These are phyloP conservation scores for Dendropsophus ebraccatus DNA, from an alignment of 2,113 vertebrate genomes.

Conservation along the genomic window DNA sequence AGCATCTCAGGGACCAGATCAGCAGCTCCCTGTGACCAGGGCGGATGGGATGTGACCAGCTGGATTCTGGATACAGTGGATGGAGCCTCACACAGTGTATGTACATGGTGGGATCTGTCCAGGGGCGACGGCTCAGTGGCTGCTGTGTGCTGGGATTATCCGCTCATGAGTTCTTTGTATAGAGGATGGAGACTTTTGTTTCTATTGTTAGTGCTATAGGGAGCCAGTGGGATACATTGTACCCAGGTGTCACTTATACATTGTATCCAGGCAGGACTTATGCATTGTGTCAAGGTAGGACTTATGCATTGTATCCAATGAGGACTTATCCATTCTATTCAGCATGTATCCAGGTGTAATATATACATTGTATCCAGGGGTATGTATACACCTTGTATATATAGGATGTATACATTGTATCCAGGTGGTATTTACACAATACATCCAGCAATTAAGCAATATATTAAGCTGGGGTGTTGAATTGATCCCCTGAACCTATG, in stretches of 20 bases:
- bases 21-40: constrained; percentile 35
- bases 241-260: constrained; percentile 9
- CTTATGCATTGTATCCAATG: background rate
- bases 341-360: background rate
- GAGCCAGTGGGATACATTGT: constrained; percentile 8
- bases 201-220: background rate
- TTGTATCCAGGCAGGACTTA: background rate
- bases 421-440: background rate
- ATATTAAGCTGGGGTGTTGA: background rate
- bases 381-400: background rate
- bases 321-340: background rate
- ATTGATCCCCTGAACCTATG: background rate
- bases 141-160: background rate
- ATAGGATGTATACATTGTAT: background rate
- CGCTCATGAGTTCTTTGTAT: background rate
- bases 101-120: constrained; percentile 22
- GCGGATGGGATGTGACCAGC: constrained; percentile 36
- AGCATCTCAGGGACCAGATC: constrained; percentile 53
- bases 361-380: background rate
- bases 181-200: constrained; percentile 21
- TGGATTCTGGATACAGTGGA: constrained; percentile 32
- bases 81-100: constrained; percentile 29
- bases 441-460: background rate
- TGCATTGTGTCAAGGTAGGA: constrained; percentile 14
- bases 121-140: background rate